Conservation (phyloP, 1,140 invertebrate species). For the Mylabris phalerata region DNA sequence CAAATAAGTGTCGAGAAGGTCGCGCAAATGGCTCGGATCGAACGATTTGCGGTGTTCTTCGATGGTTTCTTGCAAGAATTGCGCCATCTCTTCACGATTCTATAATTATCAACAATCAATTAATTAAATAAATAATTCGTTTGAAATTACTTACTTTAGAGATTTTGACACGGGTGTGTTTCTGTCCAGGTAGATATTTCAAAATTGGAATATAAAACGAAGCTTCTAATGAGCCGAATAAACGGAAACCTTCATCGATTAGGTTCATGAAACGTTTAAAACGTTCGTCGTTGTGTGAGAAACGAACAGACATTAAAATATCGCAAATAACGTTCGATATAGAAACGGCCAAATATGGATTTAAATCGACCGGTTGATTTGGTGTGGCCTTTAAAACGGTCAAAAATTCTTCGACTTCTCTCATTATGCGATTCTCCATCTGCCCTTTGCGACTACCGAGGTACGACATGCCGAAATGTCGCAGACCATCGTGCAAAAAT, state of each 20-base stretch:
- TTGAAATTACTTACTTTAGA: constrained; percentile 44
- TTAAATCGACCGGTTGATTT: constrained; percentile 60
- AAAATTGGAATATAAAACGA: constrained; percentile 63
- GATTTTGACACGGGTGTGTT: constrained; percentile 65
- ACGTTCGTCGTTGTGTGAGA: constrained; percentile 64
- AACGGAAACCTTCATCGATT: constrained; percentile 81
- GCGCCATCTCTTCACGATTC: constrained; percentile 76
- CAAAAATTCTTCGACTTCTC: constrained; percentile 70
- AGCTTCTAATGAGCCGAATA: constrained; percentile 62
- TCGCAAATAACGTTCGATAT: constrained; percentile 89
- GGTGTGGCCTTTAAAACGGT: constrained; percentile 51
- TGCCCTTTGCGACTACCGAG: constrained; percentile 68
- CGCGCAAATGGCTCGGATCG: constrained; percentile 67
- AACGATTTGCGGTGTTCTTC: constrained; percentile 71
- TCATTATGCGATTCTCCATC: constrained; percentile 81
- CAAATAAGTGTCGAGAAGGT: constrained; percentile 81
- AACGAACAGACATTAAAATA: constrained; percentile 82
- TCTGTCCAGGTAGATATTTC: constrained; percentile 68
- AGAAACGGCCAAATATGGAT: constrained; percentile 65
- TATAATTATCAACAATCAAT: constrained; percentile 33
- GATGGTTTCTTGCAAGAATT: constrained; percentile 76
- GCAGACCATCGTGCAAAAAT: constrained; percentile 82
- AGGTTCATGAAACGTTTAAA: constrained; percentile 74
- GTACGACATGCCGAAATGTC: constrained; percentile 85
- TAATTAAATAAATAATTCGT: background rate